Evolutionary conservation across 2,888 invertebrate genomes (phyloP).

Genomic region (Ashinkailepas kermadecensis): DNA sequence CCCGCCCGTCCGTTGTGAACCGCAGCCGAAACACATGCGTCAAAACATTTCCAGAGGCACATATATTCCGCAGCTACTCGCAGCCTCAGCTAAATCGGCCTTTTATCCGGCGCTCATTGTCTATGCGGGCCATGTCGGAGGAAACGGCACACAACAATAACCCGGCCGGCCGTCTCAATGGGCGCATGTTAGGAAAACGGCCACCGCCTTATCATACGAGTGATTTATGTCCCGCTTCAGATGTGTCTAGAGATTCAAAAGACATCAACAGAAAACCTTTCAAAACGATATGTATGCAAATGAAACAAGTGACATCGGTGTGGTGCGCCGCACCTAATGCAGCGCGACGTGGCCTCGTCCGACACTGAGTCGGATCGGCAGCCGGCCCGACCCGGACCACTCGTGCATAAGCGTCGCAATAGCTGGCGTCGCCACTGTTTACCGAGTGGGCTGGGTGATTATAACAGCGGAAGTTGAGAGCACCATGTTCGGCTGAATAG

Average conservation of each 20-base stretch:
- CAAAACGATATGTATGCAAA: constrained; percentile 18
- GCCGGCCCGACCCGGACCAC: neutral
- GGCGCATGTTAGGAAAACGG: neutral
- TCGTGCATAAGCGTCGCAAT: neutral
- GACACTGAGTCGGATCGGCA: neutral
- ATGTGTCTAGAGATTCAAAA: constrained; percentile 22
- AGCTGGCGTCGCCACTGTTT: neutral
- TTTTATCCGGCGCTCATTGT: constrained; percentile 9
- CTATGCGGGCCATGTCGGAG: neutral
- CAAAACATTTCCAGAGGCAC: neutral
- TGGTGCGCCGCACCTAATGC: neutral
- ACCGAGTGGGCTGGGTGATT: neutral
- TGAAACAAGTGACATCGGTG: neutral
- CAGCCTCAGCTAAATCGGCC: neutral
- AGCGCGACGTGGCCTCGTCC: neutral
- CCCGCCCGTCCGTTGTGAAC: neutral
- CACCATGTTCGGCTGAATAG: constrained; percentile 17
- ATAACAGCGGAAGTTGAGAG: constrained; percentile 10
- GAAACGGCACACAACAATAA: constrained; percentile 2
- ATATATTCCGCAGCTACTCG: neutral
- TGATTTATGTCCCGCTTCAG: constrained; percentile 5
- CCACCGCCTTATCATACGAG: neutral
- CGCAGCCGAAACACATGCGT: neutral
- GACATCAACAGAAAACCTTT: constrained; percentile 22
- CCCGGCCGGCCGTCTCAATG: neutral